Evolutionary conservation across 1,140 invertebrate genomes (phyloP).

Genomic region (Drosophila athabasca): DNA sequence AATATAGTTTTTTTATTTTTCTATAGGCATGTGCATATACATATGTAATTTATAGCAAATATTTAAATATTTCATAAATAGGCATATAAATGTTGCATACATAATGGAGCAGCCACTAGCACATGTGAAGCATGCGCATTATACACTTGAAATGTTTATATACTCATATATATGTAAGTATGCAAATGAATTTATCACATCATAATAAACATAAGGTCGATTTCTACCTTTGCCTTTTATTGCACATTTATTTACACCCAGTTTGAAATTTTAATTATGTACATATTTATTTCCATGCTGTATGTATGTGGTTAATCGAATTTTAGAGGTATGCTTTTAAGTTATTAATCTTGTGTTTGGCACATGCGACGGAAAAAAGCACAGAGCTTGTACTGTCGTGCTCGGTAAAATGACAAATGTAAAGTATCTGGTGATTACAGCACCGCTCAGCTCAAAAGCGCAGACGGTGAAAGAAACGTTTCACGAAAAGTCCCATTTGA

Average conservation of each 20-base stretch:
- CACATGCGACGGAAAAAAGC: conserved; percentile 6
- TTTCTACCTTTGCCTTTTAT: background rate
- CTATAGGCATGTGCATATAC: too few relatives aligned
- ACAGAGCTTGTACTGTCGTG: conserved; percentile 41
- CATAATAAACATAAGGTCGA: background rate
- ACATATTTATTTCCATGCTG: conserved; percentile 25
- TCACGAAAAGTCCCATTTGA: too few relatives aligned
- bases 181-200: conserved; percentile 1
- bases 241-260: background rate
- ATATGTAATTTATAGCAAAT: background rate
- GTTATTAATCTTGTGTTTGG: conserved; percentile 1
- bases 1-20: background rate
- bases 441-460: conserved; percentile 20
- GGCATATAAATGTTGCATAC: background rate
- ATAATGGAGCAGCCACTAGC: background rate
- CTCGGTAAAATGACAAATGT: conserved; percentile 50
- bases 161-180: background rate
- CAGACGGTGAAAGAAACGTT: background rate
- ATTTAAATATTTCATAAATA: too few relatives aligned
- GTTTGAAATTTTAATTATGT: background rate
- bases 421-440: conserved; percentile 40
- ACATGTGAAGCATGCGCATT: too few relatives aligned
- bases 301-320: background rate
- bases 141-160: background rate
- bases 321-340: background rate